These are phyloP conservation scores for Nomada ruficornis DNA, from an alignment of 2,888 invertebrate genomes.

Conservation along the genomic window DNA sequence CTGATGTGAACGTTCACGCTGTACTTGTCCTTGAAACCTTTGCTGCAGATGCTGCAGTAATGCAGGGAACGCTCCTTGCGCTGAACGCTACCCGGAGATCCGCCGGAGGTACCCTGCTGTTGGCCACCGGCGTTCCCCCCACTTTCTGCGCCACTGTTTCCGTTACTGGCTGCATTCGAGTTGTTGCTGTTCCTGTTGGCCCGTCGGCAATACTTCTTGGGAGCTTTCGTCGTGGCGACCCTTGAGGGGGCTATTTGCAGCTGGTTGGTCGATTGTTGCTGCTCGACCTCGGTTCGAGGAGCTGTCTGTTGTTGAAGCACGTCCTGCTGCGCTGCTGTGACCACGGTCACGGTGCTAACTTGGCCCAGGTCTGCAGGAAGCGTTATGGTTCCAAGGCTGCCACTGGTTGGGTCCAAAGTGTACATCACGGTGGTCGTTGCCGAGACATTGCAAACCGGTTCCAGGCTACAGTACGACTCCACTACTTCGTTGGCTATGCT, in stretches of 20 bases:
- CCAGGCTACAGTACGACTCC: constrained; percentile 90
- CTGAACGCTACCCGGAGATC: constrained; percentile 85
- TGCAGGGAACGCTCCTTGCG: constrained; percentile 95
- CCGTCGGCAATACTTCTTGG: constrained; percentile 90
- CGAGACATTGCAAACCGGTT: constrained; percentile 84
- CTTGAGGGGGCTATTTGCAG: constrained; percentile 86
- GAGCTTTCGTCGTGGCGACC: constrained; percentile 88
- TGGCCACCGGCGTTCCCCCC: constrained; percentile 50
- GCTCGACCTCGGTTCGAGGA: constrained; percentile 83
- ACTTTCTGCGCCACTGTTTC: constrained; percentile 47
- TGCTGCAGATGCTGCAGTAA: constrained; percentile 96
- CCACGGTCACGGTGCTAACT: constrained; percentile 82
- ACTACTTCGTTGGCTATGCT: constrained; percentile 93
- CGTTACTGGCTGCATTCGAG: constrained; percentile 72
- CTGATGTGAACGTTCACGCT: constrained; percentile 98
- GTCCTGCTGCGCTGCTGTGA: constrained; percentile 79
- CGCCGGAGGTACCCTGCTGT: constrained; percentile 81
- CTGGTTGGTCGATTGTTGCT: constrained; percentile 84
- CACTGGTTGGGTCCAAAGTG: constrained; percentile 81
- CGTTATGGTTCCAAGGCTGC: constrained; percentile 82
- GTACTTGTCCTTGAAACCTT: constrained; percentile 98
- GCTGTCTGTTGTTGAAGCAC: constrained; percentile 76
- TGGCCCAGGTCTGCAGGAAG: constrained; percentile 81
- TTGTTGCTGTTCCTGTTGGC: constrained; percentile 82
- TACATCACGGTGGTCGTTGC: constrained; percentile 83